A percentile compares a stretch with the other conserved stretches of the same genome.
Conservation (phyloP, 2,797 vertebrate species). For the Danio tinwini region DNA sequence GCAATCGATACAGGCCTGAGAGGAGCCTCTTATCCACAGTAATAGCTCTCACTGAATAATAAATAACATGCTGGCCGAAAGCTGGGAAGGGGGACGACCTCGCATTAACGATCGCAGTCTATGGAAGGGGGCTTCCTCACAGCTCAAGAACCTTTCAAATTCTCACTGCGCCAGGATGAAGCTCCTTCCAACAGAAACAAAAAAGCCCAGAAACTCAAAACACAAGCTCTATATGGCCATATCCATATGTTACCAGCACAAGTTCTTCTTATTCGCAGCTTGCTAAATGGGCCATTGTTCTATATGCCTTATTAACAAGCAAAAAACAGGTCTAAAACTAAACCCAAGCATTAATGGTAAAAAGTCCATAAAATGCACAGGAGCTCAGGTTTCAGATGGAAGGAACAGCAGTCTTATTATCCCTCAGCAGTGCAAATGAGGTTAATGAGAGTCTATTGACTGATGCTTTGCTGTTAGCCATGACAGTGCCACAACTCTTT, state of each 20-base stretch:
- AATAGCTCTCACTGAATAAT: constrained; percentile 85
- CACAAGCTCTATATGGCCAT: not conserved
- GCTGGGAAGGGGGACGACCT: constrained; percentile 56
- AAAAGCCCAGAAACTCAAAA: constrained; percentile 2
- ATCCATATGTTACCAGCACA: not conserved
- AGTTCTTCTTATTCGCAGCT: constrained; percentile 3
- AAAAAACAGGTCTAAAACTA: constrained; percentile 50
- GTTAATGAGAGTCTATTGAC: constrained; percentile 69
- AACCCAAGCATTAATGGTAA: constrained; percentile 49
- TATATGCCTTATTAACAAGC: constrained; percentile 41
- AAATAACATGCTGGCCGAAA: constrained; percentile 72
- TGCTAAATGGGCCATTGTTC: constrained; percentile 57
- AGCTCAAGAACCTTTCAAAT: constrained; percentile 45
- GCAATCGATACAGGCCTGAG: constrained; percentile 79
- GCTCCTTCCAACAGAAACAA: not conserved
- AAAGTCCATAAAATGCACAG: constrained; percentile 50
- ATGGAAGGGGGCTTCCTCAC: constrained; percentile 48
- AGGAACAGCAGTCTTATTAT: constrained; percentile 66
- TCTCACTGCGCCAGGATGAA: constrained; percentile 26
- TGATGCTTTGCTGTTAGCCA: constrained; percentile 58
- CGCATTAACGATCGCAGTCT: constrained; percentile 62
- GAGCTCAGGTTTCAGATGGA: constrained; percentile 57
- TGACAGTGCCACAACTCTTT: constrained; percentile 37
- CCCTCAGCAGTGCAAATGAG: constrained; percentile 61
- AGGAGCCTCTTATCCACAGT: constrained; percentile 81